Base-by-base conservation (phyloP, 2,113 vertebrate genomes). In the Ctenomys sociabilis region DNA sequence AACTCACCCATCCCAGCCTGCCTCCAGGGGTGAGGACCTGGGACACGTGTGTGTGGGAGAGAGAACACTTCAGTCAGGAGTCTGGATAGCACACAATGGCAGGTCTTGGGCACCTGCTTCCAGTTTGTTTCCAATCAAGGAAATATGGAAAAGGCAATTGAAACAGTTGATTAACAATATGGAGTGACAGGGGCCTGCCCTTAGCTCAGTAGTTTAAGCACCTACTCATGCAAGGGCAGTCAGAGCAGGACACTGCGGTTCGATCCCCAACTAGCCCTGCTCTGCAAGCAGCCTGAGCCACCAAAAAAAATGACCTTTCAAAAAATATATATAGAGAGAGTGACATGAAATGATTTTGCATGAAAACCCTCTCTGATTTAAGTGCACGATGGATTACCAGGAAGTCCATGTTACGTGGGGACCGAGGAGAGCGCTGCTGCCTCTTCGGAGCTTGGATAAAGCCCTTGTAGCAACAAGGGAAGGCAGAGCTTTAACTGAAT, bases 11-110 rank as follows among this genome's bases (percentile, higher is more conserved):
- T n/a, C 32, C 52, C 13, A 49, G 5, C 14, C 9, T 0, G 11
- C 9, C 7, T 7, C 54, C 19, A 6, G 17, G 2, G 5, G 12
- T 1, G 19, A 73, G 35, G 37, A 7, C 0, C 40, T 14, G 8
- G 19, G 16, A 10, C 21, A 13, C 37, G 24, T 17, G 21, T 37
- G 2, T 72, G 9, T 21, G 32, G 1, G 13, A 3, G 8, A 45
- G 3, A 35, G 7, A 59, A 11, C 12, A 30, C 7, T n/a, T 28
- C 19, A 75, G 24, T 43, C 72, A 28, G 40, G 72, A 43, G 40
- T 12, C 37, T 11, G 37, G 19, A 13, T 1, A 52, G 22, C 26
- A 21, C 28, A 4, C 10, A 30, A 24, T 26, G 40, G 19, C 30
- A 61, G 32, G 26, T 12, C 16, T 35, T 1, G 57, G 1, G 2